Base-by-base conservation (phyloP, 2,797 vertebrate species). In the Paguma larvata region DNA sequence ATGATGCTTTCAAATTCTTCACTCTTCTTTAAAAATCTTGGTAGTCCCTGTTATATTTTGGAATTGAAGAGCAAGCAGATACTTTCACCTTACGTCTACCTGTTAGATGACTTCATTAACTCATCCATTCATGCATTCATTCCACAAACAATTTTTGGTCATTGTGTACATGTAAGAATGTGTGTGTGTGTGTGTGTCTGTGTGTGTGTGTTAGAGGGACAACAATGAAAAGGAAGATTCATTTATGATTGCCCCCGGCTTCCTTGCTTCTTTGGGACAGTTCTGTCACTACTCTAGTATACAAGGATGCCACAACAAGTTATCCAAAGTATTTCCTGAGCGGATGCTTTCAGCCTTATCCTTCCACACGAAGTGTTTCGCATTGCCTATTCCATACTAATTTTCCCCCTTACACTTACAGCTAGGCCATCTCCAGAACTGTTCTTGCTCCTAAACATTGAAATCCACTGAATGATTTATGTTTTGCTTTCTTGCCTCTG, bases 371-470 rank as follows among this genome's bases (percentile, higher is more conserved):
- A 41, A 23, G 12, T 23, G 3, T 56, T n/a, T 44, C 48, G 19
- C 2, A 2, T 2, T 15, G 5, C 2, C 30, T 51, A 5, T 2
- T 38, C 15, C 23, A 16, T 3, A 30, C 12, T 13, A 44, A 16
- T 38, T 11, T 14, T 4, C 62, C 16, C 12, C 41, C 27, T 68
- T 6, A 12, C 15, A 15, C 2, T 23, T 51, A 15, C 9, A 46
- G 53, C 30, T 72, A n/a, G 23, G 32, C 3, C 15, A 6, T 3
- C 8, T 34, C 25, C 38, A 59, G 25, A 77, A 15, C 3, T 6
- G 1, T 44, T 78, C 51, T 85, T 30, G 4, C 7, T 91, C 16
- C 14, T 44, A 13, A 46, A 4, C 25, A 34, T 3, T 1, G 65
- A 88, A 67, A 67, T 4, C 25, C 18, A 73, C 6, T 30, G 25